Conservation (phyloP, 2,888 invertebrate species). For the Mythimna lalbum region DNA sequence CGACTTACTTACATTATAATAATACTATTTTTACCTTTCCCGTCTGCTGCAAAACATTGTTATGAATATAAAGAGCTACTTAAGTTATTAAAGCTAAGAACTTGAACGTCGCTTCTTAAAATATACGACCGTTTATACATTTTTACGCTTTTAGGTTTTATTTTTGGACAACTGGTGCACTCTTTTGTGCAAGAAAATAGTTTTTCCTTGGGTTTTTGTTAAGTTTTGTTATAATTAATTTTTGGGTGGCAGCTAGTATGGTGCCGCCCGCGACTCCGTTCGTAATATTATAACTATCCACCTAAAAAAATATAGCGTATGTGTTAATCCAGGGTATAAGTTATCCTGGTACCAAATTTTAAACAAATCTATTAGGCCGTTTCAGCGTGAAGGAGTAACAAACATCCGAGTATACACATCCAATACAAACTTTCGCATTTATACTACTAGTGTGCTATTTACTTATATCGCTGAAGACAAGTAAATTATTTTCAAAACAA, state of each 20-base stretch:
- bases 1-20: conserved; percentile 35
- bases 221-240: too few species aligned
- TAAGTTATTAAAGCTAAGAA: conserved; percentile 27
- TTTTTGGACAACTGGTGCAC: background rate
- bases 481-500: conserved; percentile 1
- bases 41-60: conserved; percentile 56
- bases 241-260: too few species aligned
- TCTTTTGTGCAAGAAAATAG: background rate
- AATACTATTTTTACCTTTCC: conserved; percentile 54
- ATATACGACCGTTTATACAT: background rate
- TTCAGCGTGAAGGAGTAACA: too few species aligned
- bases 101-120: conserved; percentile 14
- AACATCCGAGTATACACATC: too few species aligned
- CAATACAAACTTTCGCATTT: too few species aligned
- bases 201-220: background rate
- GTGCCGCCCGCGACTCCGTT: too few species aligned
- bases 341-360: too few species aligned
- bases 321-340: too few species aligned
- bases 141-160: conserved; percentile 8
- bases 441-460: too few species aligned
- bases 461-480: background rate
- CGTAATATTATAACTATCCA: too few species aligned
- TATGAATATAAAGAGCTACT: conserved; percentile 49
- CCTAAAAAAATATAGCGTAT: too few species aligned
- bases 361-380: too few species aligned